phyloP scores from a whole-genome alignment of 1,140 invertebrate genomes.

The Drosophila parabipectinata region DNA sequence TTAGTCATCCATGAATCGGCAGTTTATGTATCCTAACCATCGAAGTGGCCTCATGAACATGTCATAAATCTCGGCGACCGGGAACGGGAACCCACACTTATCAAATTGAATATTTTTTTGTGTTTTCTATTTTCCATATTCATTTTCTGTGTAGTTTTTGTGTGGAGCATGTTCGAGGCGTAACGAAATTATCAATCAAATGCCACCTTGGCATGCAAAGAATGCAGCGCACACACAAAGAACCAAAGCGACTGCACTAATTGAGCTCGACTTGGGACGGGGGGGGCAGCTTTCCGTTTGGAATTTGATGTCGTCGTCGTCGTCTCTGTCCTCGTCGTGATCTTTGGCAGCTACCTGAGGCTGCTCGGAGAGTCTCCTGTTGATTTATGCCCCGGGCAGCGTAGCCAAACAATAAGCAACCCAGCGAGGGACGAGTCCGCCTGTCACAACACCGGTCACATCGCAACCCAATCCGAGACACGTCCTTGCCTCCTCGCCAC shows the following conservation, averaged over 20 bases:
- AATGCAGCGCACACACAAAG: constrained; percentile 61
- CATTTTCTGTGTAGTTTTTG: constrained; percentile 31
- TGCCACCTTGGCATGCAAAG: constrained; percentile 75
- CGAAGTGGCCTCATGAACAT: constrained; percentile 34
- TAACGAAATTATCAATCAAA: constrained; percentile 82
- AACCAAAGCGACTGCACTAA: constrained; percentile 58
- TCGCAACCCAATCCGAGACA: constrained; percentile 48
- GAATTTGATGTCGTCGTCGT: constrained; percentile 58
- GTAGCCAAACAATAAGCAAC: constrained; percentile 46
- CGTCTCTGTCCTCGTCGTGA: constrained; percentile 1
- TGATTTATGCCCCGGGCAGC: constrained; percentile 71
- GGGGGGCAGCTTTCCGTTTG: constrained; percentile 46
- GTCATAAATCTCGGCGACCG: constrained; percentile 63
- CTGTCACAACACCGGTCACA: constrained; percentile 71
- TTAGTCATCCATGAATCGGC: constrained; percentile 63
- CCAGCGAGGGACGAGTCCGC: constrained; percentile 21
- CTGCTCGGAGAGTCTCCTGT: constrained; percentile 56
- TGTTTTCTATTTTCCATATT: constrained; percentile 36
- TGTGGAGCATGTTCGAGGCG: constrained; percentile 63
- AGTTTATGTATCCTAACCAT: constrained; percentile 43
- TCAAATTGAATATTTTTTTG: constrained; percentile 48
- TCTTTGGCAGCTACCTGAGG: constrained; percentile 55
- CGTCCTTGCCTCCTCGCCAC: constrained; percentile 56
- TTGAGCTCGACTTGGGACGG: constrained; percentile 56
- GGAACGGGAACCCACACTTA: constrained; percentile 41